These are phyloP conservation scores for Gallinago media DNA, from an alignment of 2,113 vertebrate genomes.

Conservation along the genomic window DNA sequence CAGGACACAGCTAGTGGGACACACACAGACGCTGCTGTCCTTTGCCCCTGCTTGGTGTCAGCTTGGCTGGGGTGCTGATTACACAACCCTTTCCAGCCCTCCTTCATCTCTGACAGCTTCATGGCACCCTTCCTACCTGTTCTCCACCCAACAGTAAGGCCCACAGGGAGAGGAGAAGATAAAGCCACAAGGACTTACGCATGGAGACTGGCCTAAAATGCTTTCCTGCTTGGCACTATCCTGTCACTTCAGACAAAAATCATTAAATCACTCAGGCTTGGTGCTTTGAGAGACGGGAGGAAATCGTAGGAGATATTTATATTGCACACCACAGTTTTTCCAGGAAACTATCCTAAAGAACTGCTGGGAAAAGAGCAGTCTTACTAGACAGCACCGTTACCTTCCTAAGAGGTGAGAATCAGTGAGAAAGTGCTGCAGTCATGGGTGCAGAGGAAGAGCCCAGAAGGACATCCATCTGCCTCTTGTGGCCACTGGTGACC, in stretches of 20 bases:
- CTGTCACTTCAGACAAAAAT: background rate
- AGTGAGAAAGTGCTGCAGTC: background rate
- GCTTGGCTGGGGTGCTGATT: fast-evolving
- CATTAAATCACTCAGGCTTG: background rate
- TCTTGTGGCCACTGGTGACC: background rate
- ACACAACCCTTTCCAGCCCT: background rate
- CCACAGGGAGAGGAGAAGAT: background rate
- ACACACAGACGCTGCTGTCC: background rate
- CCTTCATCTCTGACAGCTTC: background rate
- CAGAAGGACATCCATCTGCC: background rate
- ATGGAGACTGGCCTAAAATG: background rate
- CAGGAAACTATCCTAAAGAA: background rate
- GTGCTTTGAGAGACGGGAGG: background rate
- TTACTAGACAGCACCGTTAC: background rate
- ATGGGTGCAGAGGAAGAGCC: background rate
- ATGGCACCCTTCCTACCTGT: background rate
- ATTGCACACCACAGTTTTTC: background rate
- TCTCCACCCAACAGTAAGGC: background rate
- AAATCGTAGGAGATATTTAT: background rate
- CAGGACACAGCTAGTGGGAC: background rate
- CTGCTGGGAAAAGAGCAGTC: background rate
- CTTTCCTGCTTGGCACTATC: background rate
- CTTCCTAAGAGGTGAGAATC: background rate
- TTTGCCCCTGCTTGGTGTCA: background rate
- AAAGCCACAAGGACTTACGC: background rate